Evolutionary conservation across 2,888 invertebrate species (phyloP), one percentile per base, ranked within the genome.

Genomic region (Andrena minutula): DNA sequence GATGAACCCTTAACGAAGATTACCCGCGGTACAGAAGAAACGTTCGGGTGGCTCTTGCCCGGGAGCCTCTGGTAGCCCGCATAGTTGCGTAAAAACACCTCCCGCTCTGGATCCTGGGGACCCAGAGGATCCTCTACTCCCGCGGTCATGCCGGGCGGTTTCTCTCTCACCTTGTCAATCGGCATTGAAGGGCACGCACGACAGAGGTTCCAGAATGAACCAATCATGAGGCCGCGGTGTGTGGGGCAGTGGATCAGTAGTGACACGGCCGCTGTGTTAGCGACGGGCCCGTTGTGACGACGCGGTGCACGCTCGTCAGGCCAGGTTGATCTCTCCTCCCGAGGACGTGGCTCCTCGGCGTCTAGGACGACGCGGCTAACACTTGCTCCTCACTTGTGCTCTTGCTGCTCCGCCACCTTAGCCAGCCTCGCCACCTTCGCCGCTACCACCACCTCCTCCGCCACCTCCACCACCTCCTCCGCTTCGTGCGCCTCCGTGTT

Each of bases 161-260:
- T 65, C 63, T 78, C 51, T 83, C 95, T 95, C 95, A 98, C 98
- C 98, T 98, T 98, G 96, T 98, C 98, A 94, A 98, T 97, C 95
- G 98, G 98, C 98, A 98, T 98, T 95, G 98, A 98, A 94, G 98
- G 98, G 96, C 98, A 98, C 96, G 98, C 98, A 95, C 98, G 97
- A 95, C 98, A 98, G 95, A 98, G 95, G 95, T 98, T 98, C 98
- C 98, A 98, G 96, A 98, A 98, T 96, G 98, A 98, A 95, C 98
- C 98, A 96, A 98, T 98, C 98, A 98, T 98, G 95, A 95, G 96
- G 95, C 92, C 91, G 92, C 89, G 89, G 89, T 93, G 90, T 92
- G 85, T 92, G 90, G 91, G 92, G 92, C 93, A 93, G 93, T 93
- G 91, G 92, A 92, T 90, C 92, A 89, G 89, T 92, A 91, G 90